Evolutionary conservation across 2,113 vertebrate genomes (phyloP), one percentile per base, ranked within the genome.

Genomic region (Morphnarchus princeps): DNA sequence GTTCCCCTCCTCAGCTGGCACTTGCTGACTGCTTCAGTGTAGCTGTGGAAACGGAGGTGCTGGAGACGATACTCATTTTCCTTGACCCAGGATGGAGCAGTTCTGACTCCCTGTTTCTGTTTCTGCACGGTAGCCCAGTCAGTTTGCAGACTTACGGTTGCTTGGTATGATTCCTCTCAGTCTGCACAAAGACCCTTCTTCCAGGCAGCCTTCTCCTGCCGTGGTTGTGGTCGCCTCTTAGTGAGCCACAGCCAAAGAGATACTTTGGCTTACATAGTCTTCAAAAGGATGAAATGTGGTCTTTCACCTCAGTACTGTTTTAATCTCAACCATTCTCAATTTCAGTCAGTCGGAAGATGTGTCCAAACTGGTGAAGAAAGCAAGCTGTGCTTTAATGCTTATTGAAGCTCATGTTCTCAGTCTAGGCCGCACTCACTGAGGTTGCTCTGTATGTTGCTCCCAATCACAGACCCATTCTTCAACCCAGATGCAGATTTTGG

Each of bases 101-200:
- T 12, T 80, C 31, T 45, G 86, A 54, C 31, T 65, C 29, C 26
- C 40, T 5, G 0, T 49, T 72, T 25, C 54, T 42, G 5, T 58
- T 54, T 43, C 69, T 34, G 29, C 28, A 8, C 0, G 0, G 26
- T 29, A 43, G 32, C 16, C 24, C 29, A 0, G 26, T 20, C 1
- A 1, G 22, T n/a, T 45, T 59, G 43, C 45, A 77, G 40, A 10
- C 18, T 12, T 5, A 4, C 0, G 1, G 19, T 14, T 54, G 58
- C 31, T 52, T 18, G 45, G 10, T 34, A 18, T 6, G 6, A 1
- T 20, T 61, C 52, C 36, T 50, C 32, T 57, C 34, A 13, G 25
- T 26, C 55, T 63, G 71, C 54, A 9, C 70, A 67, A 50, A 79
- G 28, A 59, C 17, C 12, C 6, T 40, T 61, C 63, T 24, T 80